Base-by-base conservation (phyloP, 2,113 vertebrate genomes). In the Speoplatyrhinus poulsoni region DNA sequence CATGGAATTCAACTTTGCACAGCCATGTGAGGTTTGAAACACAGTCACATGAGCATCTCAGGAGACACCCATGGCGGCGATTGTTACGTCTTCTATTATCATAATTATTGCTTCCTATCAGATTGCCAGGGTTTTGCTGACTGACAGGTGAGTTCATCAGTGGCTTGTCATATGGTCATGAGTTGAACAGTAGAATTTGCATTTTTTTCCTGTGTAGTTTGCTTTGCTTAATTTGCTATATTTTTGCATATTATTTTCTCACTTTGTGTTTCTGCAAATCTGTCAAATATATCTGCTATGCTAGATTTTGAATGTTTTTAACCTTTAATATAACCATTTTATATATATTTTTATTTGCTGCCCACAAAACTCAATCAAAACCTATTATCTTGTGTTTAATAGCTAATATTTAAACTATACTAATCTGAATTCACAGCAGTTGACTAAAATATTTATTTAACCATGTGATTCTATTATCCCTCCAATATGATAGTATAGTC, bases 1-100 rank as follows among this genome's bases (percentile, higher is more conserved):
- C 49, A 52, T 6, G 79, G 86, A 89, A 89, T 89, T 80, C 70
- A 80, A 69, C 67, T 82, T 77, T 79, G 80, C 78, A 54, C 66
- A 69, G 87, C 68, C 26, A 69, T 48, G 81, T 81, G 73, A 75
- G 71, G 68, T 70, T 75, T 46, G 41, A 73, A 81, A 86, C 50
- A 2, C 60, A 73, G 76, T 87, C 78, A 82, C 78, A 73, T 81
- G 76, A 75, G 67, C 56, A 52, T 56, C 66, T 59, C 13, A 12
- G 65, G 53, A 72, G 66, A 83, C 60, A 11, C 69, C 16, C 53
- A 50, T 41, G 59, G 68, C 19, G 46, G 61, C 52, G 13, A 32
- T 8, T 46, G 13, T 63, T 47, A 63, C 36, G 26, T 9, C 33
- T 15, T 69, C 67, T 17, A 46, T 41, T 59, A 70, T 9, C 57